Conservation (phyloP, 2,888 invertebrate genomes). For the Andrena chrysosceles region DNA sequence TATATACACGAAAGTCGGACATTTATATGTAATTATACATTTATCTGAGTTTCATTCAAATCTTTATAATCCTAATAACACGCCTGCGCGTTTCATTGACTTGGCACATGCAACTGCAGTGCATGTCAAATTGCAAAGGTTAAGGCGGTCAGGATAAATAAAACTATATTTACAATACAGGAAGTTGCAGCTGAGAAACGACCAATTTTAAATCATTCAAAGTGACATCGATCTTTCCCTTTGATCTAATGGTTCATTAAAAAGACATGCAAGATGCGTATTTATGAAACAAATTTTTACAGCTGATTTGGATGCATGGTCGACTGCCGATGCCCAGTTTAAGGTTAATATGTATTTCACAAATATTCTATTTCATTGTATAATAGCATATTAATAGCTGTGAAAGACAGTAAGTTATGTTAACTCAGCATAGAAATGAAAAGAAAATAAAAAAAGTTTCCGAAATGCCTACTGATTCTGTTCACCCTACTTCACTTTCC, state of each 20-base stretch:
- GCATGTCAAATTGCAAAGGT: conserved; percentile 49
- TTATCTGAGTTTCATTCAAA: conserved; percentile 25
- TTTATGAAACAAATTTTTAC: conserved; percentile 29
- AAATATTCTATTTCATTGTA: conserved; percentile 22
- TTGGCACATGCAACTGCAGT: conserved; percentile 51
- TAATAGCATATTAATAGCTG: conserved; percentile 9
- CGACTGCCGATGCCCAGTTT: conserved; percentile 23
- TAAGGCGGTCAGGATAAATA: conserved; percentile 43
- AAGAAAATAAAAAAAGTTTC: conserved; percentile 48
- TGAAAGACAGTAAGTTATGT: conserved; percentile 25
- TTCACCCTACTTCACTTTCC: conserved; percentile 55
- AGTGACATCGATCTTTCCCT: conserved; percentile 29
- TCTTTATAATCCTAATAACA: background rate
- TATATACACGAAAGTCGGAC: background rate
- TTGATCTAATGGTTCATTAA: background rate
- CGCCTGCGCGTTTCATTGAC: conserved; percentile 36
- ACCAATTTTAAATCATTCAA: conserved; percentile 35
- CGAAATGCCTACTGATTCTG: conserved; percentile 50
- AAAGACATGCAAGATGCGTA: conserved; percentile 19
- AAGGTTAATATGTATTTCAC: conserved; percentile 58
- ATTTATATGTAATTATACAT: background rate
- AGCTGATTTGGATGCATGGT: conserved; percentile 31
- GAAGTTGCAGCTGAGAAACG: conserved; percentile 21
- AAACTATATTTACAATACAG: conserved; percentile 27
- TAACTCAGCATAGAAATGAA: conserved; percentile 3